These are phyloP conservation scores for Thaumatotibia leucotreta DNA, from an alignment of 1,140 invertebrate species.

Conservation along the genomic window DNA sequence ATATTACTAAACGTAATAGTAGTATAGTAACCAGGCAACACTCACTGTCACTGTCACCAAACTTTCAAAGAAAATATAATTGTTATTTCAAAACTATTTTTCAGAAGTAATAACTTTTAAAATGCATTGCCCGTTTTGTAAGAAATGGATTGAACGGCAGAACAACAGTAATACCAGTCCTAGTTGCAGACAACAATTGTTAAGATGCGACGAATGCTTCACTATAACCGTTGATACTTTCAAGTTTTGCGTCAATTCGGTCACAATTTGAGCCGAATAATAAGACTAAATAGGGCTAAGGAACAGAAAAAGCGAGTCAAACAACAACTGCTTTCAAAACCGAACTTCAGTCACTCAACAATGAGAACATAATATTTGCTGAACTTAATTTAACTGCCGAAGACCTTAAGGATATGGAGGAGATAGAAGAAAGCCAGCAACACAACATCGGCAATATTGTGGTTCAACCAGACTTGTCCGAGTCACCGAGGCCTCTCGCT, in stretches of 20 bases:
- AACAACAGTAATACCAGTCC: not conserved
- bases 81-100: too few species aligned
- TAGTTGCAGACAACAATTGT: not conserved
- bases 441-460: not conserved
- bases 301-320: not conserved
- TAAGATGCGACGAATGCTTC: not conserved
- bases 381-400: conserved; percentile 2
- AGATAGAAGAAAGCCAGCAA: not conserved
- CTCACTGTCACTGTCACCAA: not conserved
- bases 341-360: not conserved
- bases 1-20: too few species aligned
- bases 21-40: not conserved
- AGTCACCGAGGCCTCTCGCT: not conserved
- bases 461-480: not conserved
- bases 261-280: not conserved
- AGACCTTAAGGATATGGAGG: not conserved
- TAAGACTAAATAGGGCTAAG: not conserved
- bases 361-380: not conserved
- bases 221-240: not conserved
- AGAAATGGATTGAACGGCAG: not conserved
- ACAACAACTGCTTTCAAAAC: not conserved
- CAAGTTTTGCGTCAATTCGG: conserved; percentile 3
- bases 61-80: not conserved
- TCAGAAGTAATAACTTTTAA: not conserved
- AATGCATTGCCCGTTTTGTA: not conserved